Evolutionary conservation across 2,113 vertebrate genomes (phyloP).

Genomic region (Pygoscelis adeliae): DNA sequence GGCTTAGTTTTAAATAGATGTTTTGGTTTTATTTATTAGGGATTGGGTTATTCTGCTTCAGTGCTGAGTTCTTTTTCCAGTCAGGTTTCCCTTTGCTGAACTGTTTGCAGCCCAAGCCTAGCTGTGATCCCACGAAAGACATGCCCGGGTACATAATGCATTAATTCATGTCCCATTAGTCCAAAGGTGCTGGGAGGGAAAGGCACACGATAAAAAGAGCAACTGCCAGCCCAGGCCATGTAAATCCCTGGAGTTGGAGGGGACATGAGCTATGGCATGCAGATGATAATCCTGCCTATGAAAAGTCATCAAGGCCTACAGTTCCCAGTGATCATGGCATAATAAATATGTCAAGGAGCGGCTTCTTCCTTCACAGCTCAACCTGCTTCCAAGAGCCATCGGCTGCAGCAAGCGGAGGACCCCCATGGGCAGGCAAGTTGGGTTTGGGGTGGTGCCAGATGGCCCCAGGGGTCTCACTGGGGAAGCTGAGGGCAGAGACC

Average conservation of each 20-base stretch:
- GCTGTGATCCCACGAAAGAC: not conserved
- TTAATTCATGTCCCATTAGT: not conserved
- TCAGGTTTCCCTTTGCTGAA: not conserved
- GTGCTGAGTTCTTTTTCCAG: not conserved
- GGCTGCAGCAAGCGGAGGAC: not conserved
- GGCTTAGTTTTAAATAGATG: not conserved
- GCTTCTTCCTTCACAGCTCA: not conserved
- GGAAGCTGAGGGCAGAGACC: not conserved
- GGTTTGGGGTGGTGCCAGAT: not conserved
- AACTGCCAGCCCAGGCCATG: not conserved
- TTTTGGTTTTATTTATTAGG: not conserved
- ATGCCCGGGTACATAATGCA: not conserved
- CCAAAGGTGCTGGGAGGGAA: not conserved
- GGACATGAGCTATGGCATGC: not conserved
- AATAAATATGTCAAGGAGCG: not conserved
- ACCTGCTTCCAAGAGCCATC: not conserved
- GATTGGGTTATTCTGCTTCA: not conserved
- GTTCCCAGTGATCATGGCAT: not conserved
- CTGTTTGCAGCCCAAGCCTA: not conserved
- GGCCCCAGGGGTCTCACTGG: not conserved
- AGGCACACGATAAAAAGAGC: not conserved
- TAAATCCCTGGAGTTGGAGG: not conserved
- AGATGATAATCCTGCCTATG: not conserved
- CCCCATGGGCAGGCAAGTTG: accelerated
- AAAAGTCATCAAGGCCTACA: not conserved